Base-by-base conservation (phyloP, 2,113 vertebrate species). In the Melanerpes aurifrons region DNA sequence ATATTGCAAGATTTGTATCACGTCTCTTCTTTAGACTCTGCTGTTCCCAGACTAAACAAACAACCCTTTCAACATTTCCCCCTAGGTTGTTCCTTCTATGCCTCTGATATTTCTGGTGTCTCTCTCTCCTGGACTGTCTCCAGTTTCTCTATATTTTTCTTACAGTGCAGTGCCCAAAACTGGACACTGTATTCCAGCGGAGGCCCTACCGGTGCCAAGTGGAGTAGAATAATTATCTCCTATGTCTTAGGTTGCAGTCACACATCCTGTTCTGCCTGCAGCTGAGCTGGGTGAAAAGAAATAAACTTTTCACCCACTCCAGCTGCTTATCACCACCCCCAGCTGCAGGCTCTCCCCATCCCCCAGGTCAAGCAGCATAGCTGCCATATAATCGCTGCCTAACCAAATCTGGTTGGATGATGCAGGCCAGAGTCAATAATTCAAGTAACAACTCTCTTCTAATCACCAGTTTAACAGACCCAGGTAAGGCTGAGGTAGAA, bases 261-360 rank as follows among this genome's bases (percentile, higher is more conserved):
- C 95, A 96, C 96, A 95, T 96, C 96, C 96, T 96, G 96, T 96
- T 88, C 93, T 94, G 88, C 90, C 93, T 93, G 95, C 96, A 96
- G 95, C 96, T 96, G 96, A 96, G 93, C 96, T 95, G 94, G 93
- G 90, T 96, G 96, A 96, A 96, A 90, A 94, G 94, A 50, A 50
- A 53, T 50, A 50, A 50, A 50, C 96, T 96, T 96, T 95, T 96
- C 93, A 80, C 94, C 86, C 93, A 64, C 92, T 96, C 96, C 96
- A 96, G 94, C 94, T 96, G 96, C 96, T 96, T 93, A 92, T 94
- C 92, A 90, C 82, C 80, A 48, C 32, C 82, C 82, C 54, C 96
- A 96, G 96, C 96, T 96, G 96, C 93, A 81, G 69, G 75, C 82
- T 92, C 86, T 70, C 90, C 79, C 94, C 90, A 53, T 53, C 88